Conservation (phyloP, 2,888 invertebrate genomes). For the Hydropsyche betteni region DNA sequence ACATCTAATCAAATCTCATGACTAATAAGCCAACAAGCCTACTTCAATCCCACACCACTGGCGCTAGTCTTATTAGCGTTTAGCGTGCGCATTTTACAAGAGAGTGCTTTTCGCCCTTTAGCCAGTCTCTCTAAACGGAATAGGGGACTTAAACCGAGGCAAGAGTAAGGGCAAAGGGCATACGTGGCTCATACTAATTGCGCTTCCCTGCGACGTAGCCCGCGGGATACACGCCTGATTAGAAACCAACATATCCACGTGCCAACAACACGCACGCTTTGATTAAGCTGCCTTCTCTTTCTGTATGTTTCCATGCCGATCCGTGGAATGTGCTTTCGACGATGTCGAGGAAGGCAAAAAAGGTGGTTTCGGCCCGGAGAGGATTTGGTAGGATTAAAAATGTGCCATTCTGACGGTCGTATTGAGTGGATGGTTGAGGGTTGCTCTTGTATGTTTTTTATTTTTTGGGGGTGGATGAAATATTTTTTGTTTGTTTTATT, state of each 20-base stretch:
- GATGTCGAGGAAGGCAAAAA: too few species aligned
- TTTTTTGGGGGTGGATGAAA: too few species aligned
- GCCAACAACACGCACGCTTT: conserved; percentile 27
- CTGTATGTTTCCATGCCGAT: too few species aligned
- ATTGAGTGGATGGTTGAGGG: too few species aligned
- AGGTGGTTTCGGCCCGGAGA: too few species aligned
- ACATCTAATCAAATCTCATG: conserved; percentile 6
- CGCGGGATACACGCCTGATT: conserved; percentile 32
- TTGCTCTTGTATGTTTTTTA: too few species aligned
- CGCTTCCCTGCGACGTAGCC: conserved; percentile 16
- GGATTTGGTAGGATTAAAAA: too few species aligned
- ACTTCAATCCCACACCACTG: not conserved
- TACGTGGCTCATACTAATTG: conserved; percentile 20
- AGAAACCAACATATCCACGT: conserved; percentile 32
- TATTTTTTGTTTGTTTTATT: too few species aligned
- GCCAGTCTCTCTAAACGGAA: not conserved
- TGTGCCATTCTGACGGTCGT: too few species aligned
- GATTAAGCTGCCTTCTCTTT: conserved; percentile 1
- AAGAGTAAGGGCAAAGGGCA: not conserved
- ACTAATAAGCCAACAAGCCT: not conserved
- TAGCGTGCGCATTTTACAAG: not conserved
- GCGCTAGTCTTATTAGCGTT: not conserved
- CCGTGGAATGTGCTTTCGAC: too few species aligned
- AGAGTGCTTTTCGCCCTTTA: not conserved
- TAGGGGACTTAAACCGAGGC: not conserved